These are phyloP conservation scores for Protaetia brevitarsis DNA, from an alignment of 1,140 invertebrate genomes.

Conservation along the genomic window DNA sequence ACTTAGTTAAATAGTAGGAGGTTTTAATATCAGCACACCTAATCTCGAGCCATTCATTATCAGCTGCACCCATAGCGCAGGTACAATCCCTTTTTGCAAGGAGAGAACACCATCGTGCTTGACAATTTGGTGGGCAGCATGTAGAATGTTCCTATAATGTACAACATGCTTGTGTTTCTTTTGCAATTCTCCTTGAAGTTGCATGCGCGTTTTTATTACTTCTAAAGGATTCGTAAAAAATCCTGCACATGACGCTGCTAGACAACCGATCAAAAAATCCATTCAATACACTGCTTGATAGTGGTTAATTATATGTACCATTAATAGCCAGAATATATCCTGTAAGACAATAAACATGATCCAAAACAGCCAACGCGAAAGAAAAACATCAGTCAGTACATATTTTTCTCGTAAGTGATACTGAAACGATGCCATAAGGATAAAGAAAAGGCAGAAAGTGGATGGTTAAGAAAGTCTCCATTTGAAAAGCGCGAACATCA, in stretches of 20 bases:
- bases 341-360: too few relatives aligned
- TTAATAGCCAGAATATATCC: too few relatives aligned
- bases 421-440: too few relatives aligned
- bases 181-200: slow-evolving; percentile 83
- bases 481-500: too few relatives aligned
- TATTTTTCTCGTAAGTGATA: too few relatives aligned
- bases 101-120: slow-evolving; percentile 62
- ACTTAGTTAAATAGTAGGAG: not conserved
- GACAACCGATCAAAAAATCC: slow-evolving; percentile 44
- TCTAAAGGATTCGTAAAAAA: slow-evolving; percentile 70
- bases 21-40: slow-evolving; percentile 5
- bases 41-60: slow-evolving; percentile 33
- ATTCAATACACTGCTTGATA: too few relatives aligned
- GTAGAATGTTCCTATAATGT: slow-evolving; percentile 45
- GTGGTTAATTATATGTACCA: too few relatives aligned
- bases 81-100: slow-evolving; percentile 82
- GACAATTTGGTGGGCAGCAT: slow-evolving; percentile 53
- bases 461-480: too few relatives aligned
- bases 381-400: too few relatives aligned
- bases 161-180: slow-evolving; percentile 60
- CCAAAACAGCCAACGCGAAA: too few relatives aligned
- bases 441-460: too few relatives aligned
- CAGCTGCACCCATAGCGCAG: slow-evolving; percentile 56
- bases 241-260: slow-evolving; percentile 41
- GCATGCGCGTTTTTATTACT: slow-evolving; percentile 83